Base-by-base conservation (phyloP, 2,888 invertebrate genomes). In the Hirtodrosophila histrioides region DNA sequence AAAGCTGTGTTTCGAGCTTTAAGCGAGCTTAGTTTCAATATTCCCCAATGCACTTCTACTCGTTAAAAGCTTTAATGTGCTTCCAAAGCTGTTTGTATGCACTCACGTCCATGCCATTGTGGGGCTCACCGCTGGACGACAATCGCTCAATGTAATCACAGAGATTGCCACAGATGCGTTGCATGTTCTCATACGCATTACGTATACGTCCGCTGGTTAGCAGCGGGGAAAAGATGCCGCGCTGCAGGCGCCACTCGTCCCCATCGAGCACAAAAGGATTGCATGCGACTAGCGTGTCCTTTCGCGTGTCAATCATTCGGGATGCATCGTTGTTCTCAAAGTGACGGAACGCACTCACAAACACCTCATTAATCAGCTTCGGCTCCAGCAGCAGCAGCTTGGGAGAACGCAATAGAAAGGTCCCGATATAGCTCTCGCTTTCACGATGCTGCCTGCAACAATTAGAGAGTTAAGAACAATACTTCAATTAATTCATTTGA, bases 251-350 rank as follows among this genome's bases (percentile, higher is more conserved):
- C 94, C 94, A 93, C 71, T 92, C 90, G 10, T 91, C 87, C 0
- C 93, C 92, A 35, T 90, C 91, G 17, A 93, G 78, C 4, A 91
- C 80, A 69, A 94, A 93, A 0, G 93, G 93, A 90, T 93, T 92
- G 65, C 91, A 91, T 0, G 91, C 89, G 3, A 92, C 75, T 1
- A 94, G 70, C 0, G 92, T 92, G 67, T 94, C 94, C 33, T 85
- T 80, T 11, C 88, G 64, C 36, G 89, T 91, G 65, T 92, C 90
- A 9, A 92, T 68, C 76, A 89, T 70, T 4, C 68, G 43, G 9
- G 71, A 69, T 0, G 81, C 80, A 33, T 90, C 89, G 65, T 91
- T 91, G 57, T 91, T 91, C 56, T 89, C 88, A 43, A 92, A 92
- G 49, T 89, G 77, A 0, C 90, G 88, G 37, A 93, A 93, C 10